phyloP scores from a whole-genome alignment of 37 sponge, comb jelly and placozoan genomes.

The Halisarca cf. caerulea region DNA sequence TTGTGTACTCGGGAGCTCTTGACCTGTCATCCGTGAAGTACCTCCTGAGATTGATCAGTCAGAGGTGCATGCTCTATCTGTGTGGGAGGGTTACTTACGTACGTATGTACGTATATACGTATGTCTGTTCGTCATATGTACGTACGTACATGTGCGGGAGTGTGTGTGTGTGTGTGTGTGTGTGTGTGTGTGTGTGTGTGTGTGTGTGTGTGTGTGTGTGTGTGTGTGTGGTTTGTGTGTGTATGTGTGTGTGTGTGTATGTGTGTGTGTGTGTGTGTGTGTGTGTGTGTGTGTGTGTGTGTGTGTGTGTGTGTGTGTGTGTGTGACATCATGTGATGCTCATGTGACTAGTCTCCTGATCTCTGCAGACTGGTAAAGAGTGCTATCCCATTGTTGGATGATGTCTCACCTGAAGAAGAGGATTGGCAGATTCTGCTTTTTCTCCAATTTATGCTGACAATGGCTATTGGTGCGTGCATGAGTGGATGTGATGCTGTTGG shows the following conservation, averaged over 20 bases:
- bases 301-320: too few relatives aligned
- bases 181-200: too few relatives aligned
- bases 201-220: too few relatives aligned
- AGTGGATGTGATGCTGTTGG: too few relatives aligned
- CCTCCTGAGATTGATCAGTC: constrained; percentile 2
- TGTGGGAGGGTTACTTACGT: background rate
- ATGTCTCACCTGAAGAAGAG: background rate
- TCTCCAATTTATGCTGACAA: constrained; percentile 9
- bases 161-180: too few relatives aligned
- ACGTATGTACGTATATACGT: background rate
- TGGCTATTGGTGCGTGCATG: constrained; percentile 2
- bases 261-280: too few relatives aligned
- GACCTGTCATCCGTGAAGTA: background rate
- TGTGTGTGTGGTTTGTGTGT: too few relatives aligned
- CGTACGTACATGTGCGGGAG: too few relatives aligned
- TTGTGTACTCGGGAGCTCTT: background rate
- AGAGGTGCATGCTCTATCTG: background rate
- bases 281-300: too few relatives aligned
- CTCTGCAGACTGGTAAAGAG: background rate
- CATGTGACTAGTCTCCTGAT: background rate
- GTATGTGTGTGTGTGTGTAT: too few relatives aligned
- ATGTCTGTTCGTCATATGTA: too few relatives aligned
- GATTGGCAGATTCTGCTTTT: background rate
- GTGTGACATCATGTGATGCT: too few relatives aligned
- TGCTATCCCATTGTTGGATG: background rate